phyloP scores from a whole-genome alignment of 2,113 vertebrate genomes.

The Cynocephalus volans region DNA sequence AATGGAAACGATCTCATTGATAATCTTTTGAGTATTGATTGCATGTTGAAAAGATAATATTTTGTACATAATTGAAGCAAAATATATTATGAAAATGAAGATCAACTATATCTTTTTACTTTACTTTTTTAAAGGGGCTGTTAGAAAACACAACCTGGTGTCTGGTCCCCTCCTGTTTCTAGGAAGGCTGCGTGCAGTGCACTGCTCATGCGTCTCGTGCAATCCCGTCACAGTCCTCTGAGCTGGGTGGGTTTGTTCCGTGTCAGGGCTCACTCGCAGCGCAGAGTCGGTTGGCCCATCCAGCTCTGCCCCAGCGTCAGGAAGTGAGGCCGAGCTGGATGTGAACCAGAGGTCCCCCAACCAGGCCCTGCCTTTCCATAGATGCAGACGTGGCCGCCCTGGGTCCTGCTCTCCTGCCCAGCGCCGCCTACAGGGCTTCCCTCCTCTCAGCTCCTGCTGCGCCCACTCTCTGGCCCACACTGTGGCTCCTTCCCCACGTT shows the following conservation, averaged over 20 bases:
- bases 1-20: neutral
- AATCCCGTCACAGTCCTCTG: neutral
- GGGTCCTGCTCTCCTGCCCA: neutral
- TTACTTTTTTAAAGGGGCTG: neutral
- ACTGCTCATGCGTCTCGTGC: neutral
- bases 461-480: neutral
- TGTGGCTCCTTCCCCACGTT: neutral
- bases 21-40: neutral
- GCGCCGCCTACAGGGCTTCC: neutral
- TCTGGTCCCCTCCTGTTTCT: too few species aligned
- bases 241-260: neutral
- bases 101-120: neutral
- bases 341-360: too few species aligned
- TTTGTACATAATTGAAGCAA: neutral
- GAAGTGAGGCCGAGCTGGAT: neutral
- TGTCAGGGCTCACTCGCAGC: neutral
- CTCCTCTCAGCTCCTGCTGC: neutral
- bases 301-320: neutral
- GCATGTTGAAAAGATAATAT: neutral
- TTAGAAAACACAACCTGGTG: neutral
- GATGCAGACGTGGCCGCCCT: neutral
- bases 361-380: neutral
- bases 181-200: accelerated
- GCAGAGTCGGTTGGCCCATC: neutral
- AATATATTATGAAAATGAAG: neutral